Conservation (phyloP, 2,888 invertebrate species). For the Limnephilus lunatus region DNA sequence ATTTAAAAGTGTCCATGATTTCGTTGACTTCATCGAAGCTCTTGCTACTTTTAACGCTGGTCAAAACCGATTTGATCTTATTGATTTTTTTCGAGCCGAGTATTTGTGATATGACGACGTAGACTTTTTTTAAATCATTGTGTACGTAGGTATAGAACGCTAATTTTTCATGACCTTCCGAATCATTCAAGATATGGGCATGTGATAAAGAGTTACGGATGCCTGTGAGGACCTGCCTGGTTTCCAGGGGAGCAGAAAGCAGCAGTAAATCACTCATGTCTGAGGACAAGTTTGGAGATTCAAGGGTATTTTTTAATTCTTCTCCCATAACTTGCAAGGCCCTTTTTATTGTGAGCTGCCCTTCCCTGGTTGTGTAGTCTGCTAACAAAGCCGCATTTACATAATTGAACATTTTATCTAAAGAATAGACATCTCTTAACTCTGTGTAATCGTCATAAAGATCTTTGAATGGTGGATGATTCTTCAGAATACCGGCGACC, state of each 20-base stretch:
- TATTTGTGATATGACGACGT: neutral
- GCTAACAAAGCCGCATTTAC: slow-evolving; percentile 10
- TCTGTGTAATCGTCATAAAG: slow-evolving; percentile 39
- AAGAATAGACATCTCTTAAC: slow-evolving; percentile 38
- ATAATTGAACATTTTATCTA: slow-evolving; percentile 15
- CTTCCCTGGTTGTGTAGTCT: neutral
- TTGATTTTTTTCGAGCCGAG: slow-evolving; percentile 7
- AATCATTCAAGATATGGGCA: slow-evolving; percentile 21
- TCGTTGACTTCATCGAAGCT: slow-evolving; percentile 2
- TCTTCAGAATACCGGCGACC: neutral
- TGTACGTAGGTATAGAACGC: slow-evolving; percentile 7
- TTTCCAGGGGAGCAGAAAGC: slow-evolving; percentile 18
- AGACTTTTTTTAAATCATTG: slow-evolving; percentile 28
- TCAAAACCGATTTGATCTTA: neutral
- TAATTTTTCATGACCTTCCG: neutral
- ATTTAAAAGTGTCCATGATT: slow-evolving; percentile 2
- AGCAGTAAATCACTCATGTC: slow-evolving; percentile 22
- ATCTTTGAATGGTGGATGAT: neutral
- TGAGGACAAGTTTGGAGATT: slow-evolving; percentile 41
- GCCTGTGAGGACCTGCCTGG: slow-evolving; percentile 10
- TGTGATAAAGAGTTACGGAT: slow-evolving; percentile 47
- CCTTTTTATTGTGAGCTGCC: slow-evolving; percentile 7
- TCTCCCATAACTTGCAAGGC: slow-evolving; percentile 36
- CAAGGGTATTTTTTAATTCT: slow-evolving; percentile 35
- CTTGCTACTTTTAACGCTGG: neutral